Evolutionary conservation across 35 echinoderm and acorn worm genomes (phyloP), one percentile per base, ranked within the genome.

Genomic region (Stichopus chloronotus): DNA sequence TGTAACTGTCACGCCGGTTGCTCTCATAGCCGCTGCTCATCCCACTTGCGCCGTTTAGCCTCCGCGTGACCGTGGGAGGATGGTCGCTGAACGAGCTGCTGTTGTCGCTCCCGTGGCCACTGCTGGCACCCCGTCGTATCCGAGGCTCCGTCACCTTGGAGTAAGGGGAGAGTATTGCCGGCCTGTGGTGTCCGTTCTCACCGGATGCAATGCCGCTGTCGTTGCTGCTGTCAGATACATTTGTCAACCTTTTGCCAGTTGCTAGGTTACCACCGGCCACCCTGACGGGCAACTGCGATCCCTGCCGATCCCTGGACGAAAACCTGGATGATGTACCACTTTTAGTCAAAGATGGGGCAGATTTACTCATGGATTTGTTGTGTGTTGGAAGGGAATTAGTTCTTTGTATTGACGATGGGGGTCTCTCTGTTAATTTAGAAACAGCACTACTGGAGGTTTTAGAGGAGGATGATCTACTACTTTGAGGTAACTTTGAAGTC

Each of bases 1-100:
- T 91, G 90, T 98, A 95, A 84, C 97, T 98, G 60, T 98, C 97
- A 68, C 97, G 92, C 76, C 96, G 85, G 82, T 96, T 99, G 69
- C 97, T 99, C 84, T 99, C 97, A 93, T 99, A 99, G 7, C 97
- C 97, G 91, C 97, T 99, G 58, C 97, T 99, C 22, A 95, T 94
- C 60, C 95, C 97, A 93, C 94, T 93, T 17, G 94, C 91, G 11
- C 96, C 94, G 13, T 94, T 24, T 8, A 95, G 71, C 65, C 95
- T 63, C 78, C 80, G 58, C 9, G 78, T 90, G 87, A 59, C 90
- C 20, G 92, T 72, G 56, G 92, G 90, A 5, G 93, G 90, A 68
- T 92, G 93, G 58, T 99, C 97, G 87, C 97, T 99, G 74, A 99
- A 92, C 3, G 94, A 94, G 74, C 97, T 99, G 82, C 97, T 99